Percentiles rank a stretch among this genome's conserved stretches.
Conservation (phyloP, 2,888 invertebrate genomes). For the Pemphredon lugubris region DNA sequence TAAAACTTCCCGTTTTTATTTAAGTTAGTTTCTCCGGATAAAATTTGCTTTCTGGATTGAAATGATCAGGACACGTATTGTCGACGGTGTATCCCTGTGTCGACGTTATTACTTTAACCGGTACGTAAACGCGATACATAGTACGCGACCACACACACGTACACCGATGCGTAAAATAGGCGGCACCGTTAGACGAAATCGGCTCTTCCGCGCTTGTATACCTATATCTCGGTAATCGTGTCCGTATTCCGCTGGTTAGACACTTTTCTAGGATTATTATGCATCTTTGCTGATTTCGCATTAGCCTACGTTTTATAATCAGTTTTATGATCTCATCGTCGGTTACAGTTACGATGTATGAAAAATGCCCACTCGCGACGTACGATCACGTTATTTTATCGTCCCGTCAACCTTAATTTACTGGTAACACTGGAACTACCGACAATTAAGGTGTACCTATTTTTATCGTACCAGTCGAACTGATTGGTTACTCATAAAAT, state of each 20-base stretch:
- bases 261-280: conserved; percentile 20
- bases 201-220: conserved; percentile 38
- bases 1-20: too few relatives aligned
- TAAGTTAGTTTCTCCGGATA: too few relatives aligned
- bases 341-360: conserved; percentile 21
- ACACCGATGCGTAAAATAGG: too few relatives aligned
- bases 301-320: conserved; percentile 28
- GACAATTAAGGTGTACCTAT: background rate
- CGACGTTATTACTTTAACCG: conserved; percentile 47
- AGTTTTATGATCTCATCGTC: conserved; percentile 12
- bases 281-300: conserved; percentile 29
- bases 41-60: too few relatives aligned
- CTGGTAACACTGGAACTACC: background rate
- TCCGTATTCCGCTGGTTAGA: conserved; percentile 11
- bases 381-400: conserved; percentile 1
- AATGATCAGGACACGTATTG: too few relatives aligned
- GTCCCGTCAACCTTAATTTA: conserved; percentile 28
- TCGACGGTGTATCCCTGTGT: too few relatives aligned
- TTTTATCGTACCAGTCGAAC: too few relatives aligned
- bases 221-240: conserved; percentile 27
- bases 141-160: too few relatives aligned
- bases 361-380: conserved; percentile 8
- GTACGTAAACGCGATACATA: conserved; percentile 23
- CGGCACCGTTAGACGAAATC: conserved; percentile 58
- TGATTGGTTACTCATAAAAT: too few relatives aligned